Base-by-base conservation (phyloP, 2,113 vertebrate species). In the Nycticebus coucang region DNA sequence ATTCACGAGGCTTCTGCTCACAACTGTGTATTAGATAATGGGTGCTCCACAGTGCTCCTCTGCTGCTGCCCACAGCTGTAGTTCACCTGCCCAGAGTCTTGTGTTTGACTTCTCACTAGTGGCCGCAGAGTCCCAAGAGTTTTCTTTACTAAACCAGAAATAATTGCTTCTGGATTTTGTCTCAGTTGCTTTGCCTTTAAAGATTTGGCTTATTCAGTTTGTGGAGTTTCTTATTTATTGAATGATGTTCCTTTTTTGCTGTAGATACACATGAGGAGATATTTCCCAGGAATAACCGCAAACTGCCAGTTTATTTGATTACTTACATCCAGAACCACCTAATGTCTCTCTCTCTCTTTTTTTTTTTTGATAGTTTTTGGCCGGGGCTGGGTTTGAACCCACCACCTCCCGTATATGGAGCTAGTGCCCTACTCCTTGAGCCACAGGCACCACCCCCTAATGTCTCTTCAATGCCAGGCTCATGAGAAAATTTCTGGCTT, bases 141-240 rank as follows among this genome's bases (percentile, higher is more conserved):
- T 68, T 21, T 2, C 33, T 62, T 55, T 94, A 68, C 37, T 68
- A 59, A 75, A 64, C 64, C 8, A 69, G 13, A 95, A 83, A 92
- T 53, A 45, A 7, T 87, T 77, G 35, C 37, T 91, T 91, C 55
- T 90, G 45, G 18, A 74, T 90, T 72, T 30, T 74, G 24, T n/a
- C 37, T 50, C 5, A 59, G 8, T 89, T 41, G 12, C 28, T 79
- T 60, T 66, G 30, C 22, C 28, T 71, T n/a, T 60, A 89, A 33
- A 75, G 81, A 69, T 77, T 75, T n/a, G 11, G 50, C 82, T 81
- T 80, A 50, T 83, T 80, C 64, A 37, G 35, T 69, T 90, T 55
- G 57, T 92, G 26, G 84, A 66, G 72, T 75, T 75, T 74, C 79
- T 92, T 86, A 6, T 77, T 92, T 90, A 6, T 33, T 9, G 24